phyloP scores from a whole-genome alignment of 2,888 invertebrate species.

The Papilio gigon region DNA sequence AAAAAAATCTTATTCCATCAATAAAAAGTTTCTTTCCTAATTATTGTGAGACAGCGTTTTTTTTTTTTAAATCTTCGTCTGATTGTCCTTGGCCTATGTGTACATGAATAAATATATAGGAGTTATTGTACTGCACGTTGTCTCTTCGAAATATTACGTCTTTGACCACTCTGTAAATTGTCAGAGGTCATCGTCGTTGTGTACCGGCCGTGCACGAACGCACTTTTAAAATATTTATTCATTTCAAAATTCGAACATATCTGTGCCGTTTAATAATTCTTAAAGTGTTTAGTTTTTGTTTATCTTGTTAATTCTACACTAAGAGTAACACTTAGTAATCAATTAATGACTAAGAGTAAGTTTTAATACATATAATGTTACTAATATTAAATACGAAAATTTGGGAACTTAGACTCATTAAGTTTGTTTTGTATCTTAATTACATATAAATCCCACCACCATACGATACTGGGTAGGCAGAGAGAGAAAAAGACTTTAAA shows the following conservation, averaged over 20 bases:
- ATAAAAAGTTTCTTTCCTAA: background rate
- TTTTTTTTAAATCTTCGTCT: background rate
- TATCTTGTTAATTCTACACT: too few species aligned
- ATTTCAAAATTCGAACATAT: background rate
- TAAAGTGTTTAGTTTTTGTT: too few species aligned
- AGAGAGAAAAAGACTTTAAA: too few species aligned
- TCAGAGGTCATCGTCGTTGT: background rate
- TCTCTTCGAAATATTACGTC: background rate
- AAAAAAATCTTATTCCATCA: background rate
- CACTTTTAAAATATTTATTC: background rate
- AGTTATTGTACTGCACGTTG: slow-evolving; percentile 6
- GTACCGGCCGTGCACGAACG: background rate
- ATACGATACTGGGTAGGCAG: too few species aligned
- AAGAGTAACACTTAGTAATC: too few species aligned
- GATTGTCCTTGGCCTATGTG: background rate
- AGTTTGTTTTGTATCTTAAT: too few species aligned
- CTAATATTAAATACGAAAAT: too few species aligned
- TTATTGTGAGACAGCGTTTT: slow-evolving; percentile 11
- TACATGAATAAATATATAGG: slow-evolving; percentile 1
- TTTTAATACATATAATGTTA: too few species aligned
- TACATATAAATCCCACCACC: too few species aligned
- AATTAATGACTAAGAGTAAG: too few species aligned
- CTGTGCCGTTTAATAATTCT: too few species aligned
- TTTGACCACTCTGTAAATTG: background rate
- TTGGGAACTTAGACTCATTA: too few species aligned